Evolutionary conservation across 2,888 invertebrate genomes (phyloP).

Genomic region (Aphodius granarius): DNA sequence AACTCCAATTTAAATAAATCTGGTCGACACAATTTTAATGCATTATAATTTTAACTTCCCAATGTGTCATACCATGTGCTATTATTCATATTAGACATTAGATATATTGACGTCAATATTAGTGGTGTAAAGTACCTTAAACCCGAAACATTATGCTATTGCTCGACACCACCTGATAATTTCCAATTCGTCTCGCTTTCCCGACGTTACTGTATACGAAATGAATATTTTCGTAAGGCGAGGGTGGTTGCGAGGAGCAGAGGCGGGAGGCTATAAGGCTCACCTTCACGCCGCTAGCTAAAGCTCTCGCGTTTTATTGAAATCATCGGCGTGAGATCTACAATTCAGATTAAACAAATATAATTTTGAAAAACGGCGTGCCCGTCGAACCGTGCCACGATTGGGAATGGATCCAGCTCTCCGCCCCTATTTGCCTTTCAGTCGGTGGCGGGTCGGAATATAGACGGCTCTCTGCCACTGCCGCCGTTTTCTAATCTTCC

Average conservation of each 20-base stretch:
- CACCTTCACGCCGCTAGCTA: not conserved
- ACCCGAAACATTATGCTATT: not conserved
- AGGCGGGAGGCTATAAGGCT: not conserved
- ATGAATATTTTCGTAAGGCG: not conserved
- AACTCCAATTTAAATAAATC: no score
- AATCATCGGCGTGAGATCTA: conserved; percentile 40
- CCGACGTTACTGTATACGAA: not conserved
- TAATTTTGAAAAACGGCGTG: conserved; percentile 50
- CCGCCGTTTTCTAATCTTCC: conserved; percentile 39
- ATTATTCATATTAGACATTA: not conserved
- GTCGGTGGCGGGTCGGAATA: conserved; percentile 35
- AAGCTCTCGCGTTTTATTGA: conserved; percentile 22
- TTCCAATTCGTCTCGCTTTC: not conserved
- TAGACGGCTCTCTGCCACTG: conserved; percentile 35
- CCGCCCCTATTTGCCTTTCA: conserved; percentile 48
- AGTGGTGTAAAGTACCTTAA: not conserved
- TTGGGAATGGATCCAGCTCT: conserved; percentile 32
- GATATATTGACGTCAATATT: not conserved
- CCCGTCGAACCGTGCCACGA: conserved; percentile 44
- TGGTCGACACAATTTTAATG: no score
- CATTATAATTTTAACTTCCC: not conserved
- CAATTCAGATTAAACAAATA: conserved; percentile 54
- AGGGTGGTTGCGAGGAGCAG: not conserved
- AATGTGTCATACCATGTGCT: not conserved
- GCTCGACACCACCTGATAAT: not conserved